Conservation (phyloP, 2,888 invertebrate species). For the Meteorus colon region DNA sequence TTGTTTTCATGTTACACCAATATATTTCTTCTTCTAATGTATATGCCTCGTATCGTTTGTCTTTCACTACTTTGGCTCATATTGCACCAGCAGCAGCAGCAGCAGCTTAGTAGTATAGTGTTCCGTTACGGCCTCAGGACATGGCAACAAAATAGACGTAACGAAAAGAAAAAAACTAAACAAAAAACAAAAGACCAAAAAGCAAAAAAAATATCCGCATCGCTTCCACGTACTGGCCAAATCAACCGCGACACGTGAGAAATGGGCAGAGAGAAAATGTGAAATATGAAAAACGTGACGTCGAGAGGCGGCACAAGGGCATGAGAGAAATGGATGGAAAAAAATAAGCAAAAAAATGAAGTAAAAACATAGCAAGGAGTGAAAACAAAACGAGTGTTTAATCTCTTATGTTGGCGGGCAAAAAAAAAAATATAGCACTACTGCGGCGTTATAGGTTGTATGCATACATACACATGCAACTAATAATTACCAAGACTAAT, state of each 20-base stretch:
- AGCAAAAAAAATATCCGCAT: slow-evolving; percentile 11
- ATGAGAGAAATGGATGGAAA: slow-evolving; percentile 29
- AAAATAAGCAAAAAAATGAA: slow-evolving; percentile 8
- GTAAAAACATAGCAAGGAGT: neutral
- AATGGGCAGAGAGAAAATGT: slow-evolving; percentile 32
- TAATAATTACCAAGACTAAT: too few relatives aligned
- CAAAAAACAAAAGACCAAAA: slow-evolving; percentile 22
- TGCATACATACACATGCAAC: too few relatives aligned
- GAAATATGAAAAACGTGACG: slow-evolving; percentile 27
- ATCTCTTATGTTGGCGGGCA: neutral
- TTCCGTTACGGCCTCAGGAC: neutral
- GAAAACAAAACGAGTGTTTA: slow-evolving; percentile 4
- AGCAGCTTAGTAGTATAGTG: neutral
- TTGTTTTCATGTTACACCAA: neutral
- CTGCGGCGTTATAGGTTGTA: too few relatives aligned
- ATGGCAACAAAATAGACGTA: neutral
- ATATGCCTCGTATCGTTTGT: neutral
- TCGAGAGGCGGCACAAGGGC: neutral
- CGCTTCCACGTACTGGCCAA: slow-evolving; percentile 17
- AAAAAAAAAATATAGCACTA: neutral
- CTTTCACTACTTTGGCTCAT: neutral
- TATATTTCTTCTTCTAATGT: neutral
- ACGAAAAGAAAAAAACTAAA: slow-evolving; percentile 1
- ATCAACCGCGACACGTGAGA: slow-evolving; percentile 35
- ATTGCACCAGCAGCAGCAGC: neutral